Evolutionary conservation across 2,797 vertebrate genomes (phyloP), one percentile per base, ranked within the genome.

Genomic region (Channallabes apus): DNA sequence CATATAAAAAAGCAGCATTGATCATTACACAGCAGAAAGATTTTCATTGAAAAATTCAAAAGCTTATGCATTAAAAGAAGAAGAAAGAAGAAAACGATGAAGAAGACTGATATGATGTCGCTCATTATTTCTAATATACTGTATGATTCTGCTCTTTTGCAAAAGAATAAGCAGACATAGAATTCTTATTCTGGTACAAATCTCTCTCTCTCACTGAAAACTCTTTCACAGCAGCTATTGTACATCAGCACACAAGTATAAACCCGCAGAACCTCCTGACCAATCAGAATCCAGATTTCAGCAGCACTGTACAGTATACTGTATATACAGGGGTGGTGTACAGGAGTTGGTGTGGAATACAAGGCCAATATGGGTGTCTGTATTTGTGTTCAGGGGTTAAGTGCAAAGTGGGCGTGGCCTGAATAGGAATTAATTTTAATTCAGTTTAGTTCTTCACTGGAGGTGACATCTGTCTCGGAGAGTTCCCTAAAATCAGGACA

Each of bases 81-180:
- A 46, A 65, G 11, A 27, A 64, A 38, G n/a, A 18, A 51, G 15
- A 80, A 20, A n/a, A 22, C 38, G 38, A 38, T 38, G 20, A 1
- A 6, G 11, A 35, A 32, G 82, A 76, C 9, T 75, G 82, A 76
- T 83, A 38, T 56, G 59, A 46, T n/a, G n/a, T 51, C 15, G 11
- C 72, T 84, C 73, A 56, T 84, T 77, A 77, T 77, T 84, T 84
- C 59, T n/a, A 61, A 4, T 72, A 56, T 1, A 32, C 32, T 32
- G 2, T 61, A 32, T 15, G 11, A 4, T 12, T 64, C 83, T 68
- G 54, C 32, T 32, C 20, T 46, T 62, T 73, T 32, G 35, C 14
- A 56, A n/a, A 71, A 24, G 20, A 12, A 58, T 27, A 58, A 59
- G 73, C 27, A 5, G 29, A 78, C 22, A 18, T 24, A 14, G 29